Evolutionary conservation across 2,888 invertebrate genomes (phyloP).

Genomic region (Amphipyra tragopoginis): DNA sequence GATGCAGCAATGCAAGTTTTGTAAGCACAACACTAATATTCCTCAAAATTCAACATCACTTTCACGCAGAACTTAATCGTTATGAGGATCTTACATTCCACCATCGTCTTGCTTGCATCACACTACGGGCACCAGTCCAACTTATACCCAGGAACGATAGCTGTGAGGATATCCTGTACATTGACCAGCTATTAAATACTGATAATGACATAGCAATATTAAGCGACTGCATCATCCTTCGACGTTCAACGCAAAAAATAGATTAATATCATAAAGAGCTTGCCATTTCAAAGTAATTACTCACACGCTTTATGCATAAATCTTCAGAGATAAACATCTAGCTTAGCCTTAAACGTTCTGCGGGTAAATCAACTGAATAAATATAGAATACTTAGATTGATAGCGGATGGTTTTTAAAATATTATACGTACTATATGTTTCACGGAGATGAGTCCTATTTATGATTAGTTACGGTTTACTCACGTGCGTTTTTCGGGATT

Average conservation of each 20-base stretch:
- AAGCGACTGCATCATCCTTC: constrained; percentile 9
- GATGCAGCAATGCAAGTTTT: no score
- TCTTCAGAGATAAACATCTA: constrained; percentile 46
- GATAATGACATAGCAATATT: constrained; percentile 15
- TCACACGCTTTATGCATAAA: constrained; percentile 40
- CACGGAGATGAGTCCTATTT: no score
- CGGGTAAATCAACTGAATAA: constrained; percentile 28
- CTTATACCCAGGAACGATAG: neutral
- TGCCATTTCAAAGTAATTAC: constrained; percentile 31
- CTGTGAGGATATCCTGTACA: neutral
- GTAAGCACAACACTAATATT: no score
- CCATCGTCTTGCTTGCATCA: neutral
- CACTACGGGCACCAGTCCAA: neutral
- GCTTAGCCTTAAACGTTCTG: constrained; percentile 17
- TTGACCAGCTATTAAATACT: neutral
- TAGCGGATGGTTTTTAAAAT: no score
- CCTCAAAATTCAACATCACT: no score
- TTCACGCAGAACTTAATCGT: no score
- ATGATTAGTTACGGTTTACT: no score
- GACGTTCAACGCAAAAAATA: constrained; percentile 19
- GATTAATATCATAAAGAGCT: constrained; percentile 27
- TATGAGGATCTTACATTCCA: no score
- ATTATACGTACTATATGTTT: no score
- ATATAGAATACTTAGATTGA: constrained; percentile 21
- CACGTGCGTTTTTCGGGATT: no score